phyloP scores from a whole-genome alignment of 2,113 vertebrate genomes.

The Corythornis madagascariensis region DNA sequence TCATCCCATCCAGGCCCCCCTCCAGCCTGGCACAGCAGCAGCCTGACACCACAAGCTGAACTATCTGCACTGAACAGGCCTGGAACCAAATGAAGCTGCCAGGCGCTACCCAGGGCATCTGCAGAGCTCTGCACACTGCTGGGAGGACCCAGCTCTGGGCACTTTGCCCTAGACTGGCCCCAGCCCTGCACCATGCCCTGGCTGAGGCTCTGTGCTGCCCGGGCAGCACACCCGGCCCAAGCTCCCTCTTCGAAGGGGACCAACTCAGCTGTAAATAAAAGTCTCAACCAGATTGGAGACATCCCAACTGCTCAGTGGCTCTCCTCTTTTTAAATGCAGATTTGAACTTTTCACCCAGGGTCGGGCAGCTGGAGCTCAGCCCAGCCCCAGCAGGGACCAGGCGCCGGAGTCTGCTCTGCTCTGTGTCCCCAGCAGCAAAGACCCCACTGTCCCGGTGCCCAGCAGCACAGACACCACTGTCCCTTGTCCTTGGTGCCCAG shows the following conservation, averaged over 20 bases:
- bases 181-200: neutral
- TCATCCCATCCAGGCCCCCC: constrained; percentile 18
- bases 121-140: neutral
- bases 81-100: constrained; percentile 19
- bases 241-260: neutral
- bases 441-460: neutral
- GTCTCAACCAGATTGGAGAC: constrained; percentile 38
- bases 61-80: constrained; percentile 17
- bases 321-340: constrained; percentile 74
- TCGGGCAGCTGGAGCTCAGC: constrained; percentile 61
- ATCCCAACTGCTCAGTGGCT: neutral
- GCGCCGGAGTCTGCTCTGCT: neutral
- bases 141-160: neutral
- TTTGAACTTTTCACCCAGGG: constrained; percentile 79
- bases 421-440: neutral
- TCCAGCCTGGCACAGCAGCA: constrained; percentile 30
- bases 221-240: rapidly evolving
- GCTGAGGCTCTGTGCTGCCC: rapidly evolving
- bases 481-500: neutral
- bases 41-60: neutral
- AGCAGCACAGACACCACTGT: neutral
- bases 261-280: neutral
- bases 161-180: neutral
- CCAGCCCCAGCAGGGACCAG: constrained; percentile 49
- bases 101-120: neutral